Base-by-base conservation (phyloP, 1,140 invertebrate species). In the Adoxophyes honmai region DNA sequence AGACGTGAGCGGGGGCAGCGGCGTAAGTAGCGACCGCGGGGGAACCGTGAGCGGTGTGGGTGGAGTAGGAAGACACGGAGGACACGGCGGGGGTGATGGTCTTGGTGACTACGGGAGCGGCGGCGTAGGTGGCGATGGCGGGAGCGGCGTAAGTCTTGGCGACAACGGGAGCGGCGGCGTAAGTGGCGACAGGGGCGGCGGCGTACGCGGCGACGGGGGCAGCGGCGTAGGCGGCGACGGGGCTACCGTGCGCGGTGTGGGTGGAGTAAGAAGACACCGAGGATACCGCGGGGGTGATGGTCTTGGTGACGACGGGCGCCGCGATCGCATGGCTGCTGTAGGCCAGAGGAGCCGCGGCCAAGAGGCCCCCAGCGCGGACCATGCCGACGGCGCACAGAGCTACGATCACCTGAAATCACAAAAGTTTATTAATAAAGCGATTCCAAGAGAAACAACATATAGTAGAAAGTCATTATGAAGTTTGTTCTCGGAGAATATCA, bases 181-280 rank as follows among this genome's bases (percentile, higher is more conserved):
- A 53, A 14, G 55, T 18, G 15, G 34, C 38, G 38, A 28, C 18
- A 10, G 55, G 37, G 28, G 55, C 55, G 9, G 55, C 55, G 38
- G 55, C 55, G 21, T 48, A 48, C 0, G 42, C 28, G 42, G 42
- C 42, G 42, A 48, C 42, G n/a, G 42, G 42, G 18, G 42, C 39
- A 18, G 39, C 18, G 42, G 42, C 42, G 42, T 56, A 56, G 0
- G 42, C 34, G 28, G 54, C 38, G 18, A 34, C 21, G 11, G 54
- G 37, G 37, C 16, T 28, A 4, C 66, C 58, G 52, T 69, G 65
- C 0, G 69, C 56, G 8, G 65, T 60, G 21, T 65, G 65, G 15
- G 68, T 74, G 15, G 78, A 73, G 67, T 73, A 75, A 0, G 71
- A 72, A 2, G 70, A 68, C 15, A 70, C 59, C 15, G 74, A 75